Conservation (phyloP, 2,888 invertebrate species). For the Lydus trimaculatus region DNA sequence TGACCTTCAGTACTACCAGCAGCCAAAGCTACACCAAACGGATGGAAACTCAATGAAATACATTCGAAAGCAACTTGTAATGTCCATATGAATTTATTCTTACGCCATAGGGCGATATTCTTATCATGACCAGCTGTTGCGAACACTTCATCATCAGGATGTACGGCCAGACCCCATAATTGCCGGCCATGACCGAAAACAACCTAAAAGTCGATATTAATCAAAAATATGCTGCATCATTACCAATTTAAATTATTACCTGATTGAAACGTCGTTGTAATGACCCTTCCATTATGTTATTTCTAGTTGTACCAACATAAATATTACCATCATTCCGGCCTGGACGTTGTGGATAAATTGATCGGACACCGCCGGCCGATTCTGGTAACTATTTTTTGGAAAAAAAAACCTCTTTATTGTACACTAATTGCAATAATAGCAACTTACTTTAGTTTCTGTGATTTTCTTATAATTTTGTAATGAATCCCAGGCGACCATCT, state of each 20-base stretch:
- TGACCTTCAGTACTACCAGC: constrained; percentile 92
- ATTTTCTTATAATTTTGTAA: constrained; percentile 89
- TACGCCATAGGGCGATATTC: constrained; percentile 89
- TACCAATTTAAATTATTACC: constrained; percentile 53
- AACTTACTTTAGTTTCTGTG: constrained; percentile 82
- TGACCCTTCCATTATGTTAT: constrained; percentile 90
- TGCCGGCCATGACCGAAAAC: constrained; percentile 90
- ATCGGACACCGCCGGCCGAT: constrained; percentile 86
- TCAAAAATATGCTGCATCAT: not conserved
- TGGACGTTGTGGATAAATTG: constrained; percentile 87
- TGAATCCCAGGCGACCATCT: constrained; percentile 93
- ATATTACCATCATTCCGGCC: constrained; percentile 90
- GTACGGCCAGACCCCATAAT: constrained; percentile 86
- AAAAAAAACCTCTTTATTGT: constrained; percentile 32
- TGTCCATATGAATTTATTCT: constrained; percentile 87
- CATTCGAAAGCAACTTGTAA: constrained; percentile 89
- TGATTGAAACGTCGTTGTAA: constrained; percentile 87
- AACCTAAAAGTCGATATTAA: constrained; percentile 62
- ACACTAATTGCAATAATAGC: constrained; percentile 19
- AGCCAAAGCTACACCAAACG: constrained; percentile 85
- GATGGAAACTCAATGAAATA: constrained; percentile 86
- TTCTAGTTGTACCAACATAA: constrained; percentile 89
- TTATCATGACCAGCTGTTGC: constrained; percentile 93
- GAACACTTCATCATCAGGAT: constrained; percentile 90
- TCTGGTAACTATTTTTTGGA: constrained; percentile 74